Conservation (phyloP, 37 sponge, comb jelly and placozoan genomes). For the Oopsacas minuta region DNA sequence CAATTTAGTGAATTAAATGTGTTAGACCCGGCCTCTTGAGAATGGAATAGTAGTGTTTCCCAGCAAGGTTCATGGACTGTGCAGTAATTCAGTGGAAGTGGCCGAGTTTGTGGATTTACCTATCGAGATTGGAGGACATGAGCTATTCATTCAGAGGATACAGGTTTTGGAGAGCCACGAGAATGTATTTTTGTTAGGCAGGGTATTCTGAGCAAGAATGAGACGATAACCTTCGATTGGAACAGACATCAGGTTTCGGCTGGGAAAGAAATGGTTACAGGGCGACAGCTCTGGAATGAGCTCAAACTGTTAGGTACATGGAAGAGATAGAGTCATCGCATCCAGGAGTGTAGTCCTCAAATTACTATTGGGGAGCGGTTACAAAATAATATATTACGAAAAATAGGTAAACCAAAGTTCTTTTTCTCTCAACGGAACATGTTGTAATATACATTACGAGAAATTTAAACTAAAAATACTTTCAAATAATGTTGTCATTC, state of each 20-base stretch:
- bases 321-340: too few relatives aligned
- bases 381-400: background rate
- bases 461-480: slow-evolving; percentile 12
- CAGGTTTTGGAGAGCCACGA: background rate
- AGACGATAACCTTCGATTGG: background rate
- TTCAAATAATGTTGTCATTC: slow-evolving; percentile 15
- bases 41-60: too few relatives aligned
- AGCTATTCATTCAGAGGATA: background rate
- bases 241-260: too few relatives aligned
- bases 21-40: too few relatives aligned
- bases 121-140: background rate
- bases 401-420: background rate
- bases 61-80: background rate
- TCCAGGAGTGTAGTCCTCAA: background rate
- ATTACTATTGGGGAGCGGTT: slow-evolving; percentile 3
- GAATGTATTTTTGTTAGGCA: background rate
- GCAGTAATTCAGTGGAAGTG: background rate
- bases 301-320: too few relatives aligned
- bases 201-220: background rate
- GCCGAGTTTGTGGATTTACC: background rate
- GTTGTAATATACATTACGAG: slow-evolving; percentile 17
- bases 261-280: too few relatives aligned
- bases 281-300: too few relatives aligned
- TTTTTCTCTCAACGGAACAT: background rate
- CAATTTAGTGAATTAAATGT: too few relatives aligned